These are phyloP conservation scores for Neotoxoptera formosana DNA, from an alignment of 1,140 invertebrate genomes.

Conservation along the genomic window DNA sequence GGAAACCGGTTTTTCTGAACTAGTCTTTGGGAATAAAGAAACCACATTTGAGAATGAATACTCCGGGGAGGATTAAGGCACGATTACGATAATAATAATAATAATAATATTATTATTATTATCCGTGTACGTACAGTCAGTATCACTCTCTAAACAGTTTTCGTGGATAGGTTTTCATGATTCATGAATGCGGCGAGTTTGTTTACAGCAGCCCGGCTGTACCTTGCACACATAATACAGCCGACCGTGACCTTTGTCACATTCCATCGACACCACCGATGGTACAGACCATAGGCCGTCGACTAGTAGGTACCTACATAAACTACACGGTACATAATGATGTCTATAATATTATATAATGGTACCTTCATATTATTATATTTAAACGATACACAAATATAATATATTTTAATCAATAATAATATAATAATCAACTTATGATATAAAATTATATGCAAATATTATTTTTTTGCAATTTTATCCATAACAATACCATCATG, in stretches of 20 bases:
- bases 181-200: conserved; percentile 25
- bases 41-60: conserved; percentile 11
- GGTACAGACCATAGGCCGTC: neutral
- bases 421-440: neutral
- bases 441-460: neutral
- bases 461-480: too few relatives aligned
- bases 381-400: too few relatives aligned
- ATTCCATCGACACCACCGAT: conserved; percentile 22
- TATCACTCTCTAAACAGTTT: neutral
- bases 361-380: too few relatives aligned
- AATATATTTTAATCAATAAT: neutral
- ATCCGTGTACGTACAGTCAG: neutral
- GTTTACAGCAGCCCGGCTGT: neutral
- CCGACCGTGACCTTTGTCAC: conserved; percentile 56
- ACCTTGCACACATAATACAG: neutral
- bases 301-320: too few relatives aligned
- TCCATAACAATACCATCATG: neutral
- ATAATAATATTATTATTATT: too few relatives aligned
- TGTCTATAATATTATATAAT: too few relatives aligned
- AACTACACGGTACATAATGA: too few relatives aligned
- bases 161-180: neutral
- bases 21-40: conserved; percentile 47
- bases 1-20: conserved; percentile 48
- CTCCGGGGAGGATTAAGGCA: neutral
- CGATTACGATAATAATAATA: conserved; percentile 35